phyloP scores from a whole-genome alignment of 2,797 vertebrate genomes.

The Decapterus maruadsi region DNA sequence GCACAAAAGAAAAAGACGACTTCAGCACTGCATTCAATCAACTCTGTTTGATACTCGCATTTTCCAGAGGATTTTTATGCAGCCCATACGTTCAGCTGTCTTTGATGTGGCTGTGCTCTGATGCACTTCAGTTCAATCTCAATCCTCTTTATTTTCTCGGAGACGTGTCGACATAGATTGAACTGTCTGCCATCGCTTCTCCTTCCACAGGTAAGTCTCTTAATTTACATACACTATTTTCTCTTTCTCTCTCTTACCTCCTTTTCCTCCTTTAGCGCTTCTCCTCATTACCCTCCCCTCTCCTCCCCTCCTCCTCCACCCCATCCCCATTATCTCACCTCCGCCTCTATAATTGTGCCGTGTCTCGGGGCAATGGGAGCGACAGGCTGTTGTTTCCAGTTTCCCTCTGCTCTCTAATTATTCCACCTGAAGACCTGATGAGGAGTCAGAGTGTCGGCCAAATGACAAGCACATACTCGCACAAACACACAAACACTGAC shows the following conservation, averaged over 20 bases:
- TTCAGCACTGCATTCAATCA: constrained; percentile 6
- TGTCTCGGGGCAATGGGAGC: constrained; percentile 32
- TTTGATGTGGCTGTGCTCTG: not conserved
- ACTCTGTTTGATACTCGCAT: not conserved
- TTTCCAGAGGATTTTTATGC: not conserved
- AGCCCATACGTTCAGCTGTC: constrained; percentile 8
- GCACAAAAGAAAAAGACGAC: not conserved
- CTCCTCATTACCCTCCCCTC: not conserved
- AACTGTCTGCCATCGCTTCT: not conserved
- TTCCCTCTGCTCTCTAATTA: constrained; percentile 54
- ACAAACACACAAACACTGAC: not conserved
- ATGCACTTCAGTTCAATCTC: not conserved
- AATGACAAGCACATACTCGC: constrained; percentile 28
- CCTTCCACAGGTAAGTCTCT: not conserved
- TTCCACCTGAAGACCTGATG: constrained; percentile 14
- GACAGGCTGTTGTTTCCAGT: constrained; percentile 42
- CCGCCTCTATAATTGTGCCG: constrained; percentile 24
- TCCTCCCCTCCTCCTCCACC: not conserved
- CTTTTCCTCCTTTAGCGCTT: not conserved
- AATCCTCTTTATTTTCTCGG: not conserved
- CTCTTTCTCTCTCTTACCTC: not conserved
- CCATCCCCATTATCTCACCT: constrained; percentile 24
- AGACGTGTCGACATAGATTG: not conserved
- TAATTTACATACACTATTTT: not conserved
- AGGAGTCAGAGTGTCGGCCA: constrained; percentile 14